Percentiles rank a stretch among this genome's conserved stretches.
Evolutionary conservation across 2,113 vertebrate genomes (phyloP).

Genomic region (Melozone crissalis): DNA sequence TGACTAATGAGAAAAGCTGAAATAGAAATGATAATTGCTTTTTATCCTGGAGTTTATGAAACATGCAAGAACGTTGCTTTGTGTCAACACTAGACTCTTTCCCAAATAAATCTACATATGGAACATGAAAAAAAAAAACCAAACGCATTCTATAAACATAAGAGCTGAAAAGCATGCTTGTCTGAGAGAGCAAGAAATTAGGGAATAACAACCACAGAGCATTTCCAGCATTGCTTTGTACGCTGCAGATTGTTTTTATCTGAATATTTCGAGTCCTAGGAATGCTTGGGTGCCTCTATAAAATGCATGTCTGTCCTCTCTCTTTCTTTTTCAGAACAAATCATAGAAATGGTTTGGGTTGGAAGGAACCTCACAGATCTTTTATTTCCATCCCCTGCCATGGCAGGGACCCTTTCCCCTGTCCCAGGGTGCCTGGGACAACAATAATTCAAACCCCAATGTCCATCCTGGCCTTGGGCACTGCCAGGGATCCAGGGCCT

Average conservation of each 20-base stretch:
- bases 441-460: rapidly evolving
- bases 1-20: constrained; percentile 2
- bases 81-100: not conserved
- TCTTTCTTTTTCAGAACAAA: not conserved
- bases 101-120: not conserved
- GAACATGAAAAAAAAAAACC: not conserved
- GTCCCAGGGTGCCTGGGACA: too few species aligned
- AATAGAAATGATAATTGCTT: constrained; percentile 10
- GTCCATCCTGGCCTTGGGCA: not conserved
- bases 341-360: not conserved
- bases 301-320: rapidly evolving
- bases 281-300: not conserved
- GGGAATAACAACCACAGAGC: not conserved
- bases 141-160: not conserved
- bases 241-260: not conserved
- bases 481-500: not conserved
- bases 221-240: not conserved
- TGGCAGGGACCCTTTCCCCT: not conserved
- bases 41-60: not conserved
- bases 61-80: not conserved
- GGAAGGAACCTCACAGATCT: not conserved
- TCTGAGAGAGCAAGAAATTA: not conserved
- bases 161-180: not conserved
- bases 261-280: not conserved
- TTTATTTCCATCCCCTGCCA: not conserved